These are phyloP conservation scores for Acanthopagrus latus DNA, from an alignment of 2,797 vertebrate species.

Conservation along the genomic window DNA sequence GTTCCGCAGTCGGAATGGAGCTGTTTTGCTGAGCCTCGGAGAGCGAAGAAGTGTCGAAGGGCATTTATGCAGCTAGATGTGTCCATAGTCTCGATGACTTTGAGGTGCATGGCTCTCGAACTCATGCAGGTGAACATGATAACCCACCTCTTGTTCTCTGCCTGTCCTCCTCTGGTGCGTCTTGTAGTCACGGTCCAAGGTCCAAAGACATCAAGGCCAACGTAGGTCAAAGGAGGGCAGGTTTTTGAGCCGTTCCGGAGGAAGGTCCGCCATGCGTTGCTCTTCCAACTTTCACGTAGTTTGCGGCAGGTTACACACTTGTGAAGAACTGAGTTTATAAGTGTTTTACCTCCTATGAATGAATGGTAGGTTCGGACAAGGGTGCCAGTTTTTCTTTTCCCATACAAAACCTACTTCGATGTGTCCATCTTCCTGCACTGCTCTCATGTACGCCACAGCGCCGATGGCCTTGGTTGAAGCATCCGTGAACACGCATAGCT, in stretches of 20 bases:
- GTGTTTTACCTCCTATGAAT: background rate
- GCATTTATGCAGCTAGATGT: background rate
- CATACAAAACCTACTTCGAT: background rate
- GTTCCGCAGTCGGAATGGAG: background rate
- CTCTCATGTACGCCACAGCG: background rate
- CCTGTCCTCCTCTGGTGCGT: background rate
- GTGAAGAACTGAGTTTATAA: background rate
- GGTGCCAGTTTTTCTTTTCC: background rate
- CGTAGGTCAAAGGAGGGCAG: background rate
- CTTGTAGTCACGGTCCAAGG: background rate
- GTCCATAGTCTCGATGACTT: background rate
- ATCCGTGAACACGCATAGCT: background rate
- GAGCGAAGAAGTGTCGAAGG: background rate
- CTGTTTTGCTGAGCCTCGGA: background rate
- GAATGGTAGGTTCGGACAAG: background rate
- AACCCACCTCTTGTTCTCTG: background rate
- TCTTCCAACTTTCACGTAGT: background rate
- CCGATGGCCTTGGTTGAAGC: background rate
- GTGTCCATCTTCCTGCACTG: background rate
- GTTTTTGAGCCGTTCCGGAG: background rate
- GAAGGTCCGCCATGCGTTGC: background rate
- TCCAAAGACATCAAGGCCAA: background rate
- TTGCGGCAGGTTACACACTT: background rate
- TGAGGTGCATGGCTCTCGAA: background rate
- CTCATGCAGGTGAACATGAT: background rate